These are phyloP conservation scores for Cremastinae sp. DNA, from an alignment of 2,888 invertebrate genomes.

Conservation along the genomic window DNA sequence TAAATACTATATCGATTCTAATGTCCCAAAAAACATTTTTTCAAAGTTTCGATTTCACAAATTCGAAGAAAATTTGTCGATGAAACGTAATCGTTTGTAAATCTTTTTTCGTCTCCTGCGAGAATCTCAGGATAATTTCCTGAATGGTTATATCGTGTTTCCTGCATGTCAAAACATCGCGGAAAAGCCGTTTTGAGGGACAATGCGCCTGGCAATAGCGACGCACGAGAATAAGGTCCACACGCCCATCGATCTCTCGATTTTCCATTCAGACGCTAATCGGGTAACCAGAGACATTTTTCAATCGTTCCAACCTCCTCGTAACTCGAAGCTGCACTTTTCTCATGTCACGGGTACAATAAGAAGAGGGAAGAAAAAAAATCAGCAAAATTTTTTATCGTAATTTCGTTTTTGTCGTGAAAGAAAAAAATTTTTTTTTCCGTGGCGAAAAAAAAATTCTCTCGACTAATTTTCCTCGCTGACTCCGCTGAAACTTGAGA, in stretches of 20 bases:
- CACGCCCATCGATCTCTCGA: constrained; percentile 58
- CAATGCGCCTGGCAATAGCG: background rate
- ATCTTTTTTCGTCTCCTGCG: too few species aligned
- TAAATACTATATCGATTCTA: too few species aligned
- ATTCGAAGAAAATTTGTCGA: too few species aligned
- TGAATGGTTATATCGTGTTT: constrained; percentile 66
- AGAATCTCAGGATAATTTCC: constrained; percentile 9
- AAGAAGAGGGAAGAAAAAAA: background rate
- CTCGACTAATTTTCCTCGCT: background rate
- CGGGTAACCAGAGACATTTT: constrained; percentile 76
- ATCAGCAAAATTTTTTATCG: background rate
- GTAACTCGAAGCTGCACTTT: constrained; percentile 14
- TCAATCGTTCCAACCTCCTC: constrained; percentile 23
- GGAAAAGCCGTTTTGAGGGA: constrained; percentile 60
- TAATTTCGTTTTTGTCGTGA: background rate
- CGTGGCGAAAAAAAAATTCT: too few species aligned
- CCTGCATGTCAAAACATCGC: constrained; percentile 77
- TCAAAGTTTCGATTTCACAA: too few species aligned
- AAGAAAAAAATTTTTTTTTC: too few species aligned
- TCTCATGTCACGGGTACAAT: too few species aligned
- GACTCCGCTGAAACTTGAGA: background rate
- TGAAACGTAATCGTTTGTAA: background rate
- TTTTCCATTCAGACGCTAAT: constrained; percentile 72
- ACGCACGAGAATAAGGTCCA: constrained; percentile 36
- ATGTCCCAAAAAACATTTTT: too few species aligned